Percentiles rank a stretch among this genome's conserved stretches.
These are phyloP conservation scores for Therioaphis trifolii DNA, from an alignment of 2,888 invertebrate genomes.

Conservation along the genomic window DNA sequence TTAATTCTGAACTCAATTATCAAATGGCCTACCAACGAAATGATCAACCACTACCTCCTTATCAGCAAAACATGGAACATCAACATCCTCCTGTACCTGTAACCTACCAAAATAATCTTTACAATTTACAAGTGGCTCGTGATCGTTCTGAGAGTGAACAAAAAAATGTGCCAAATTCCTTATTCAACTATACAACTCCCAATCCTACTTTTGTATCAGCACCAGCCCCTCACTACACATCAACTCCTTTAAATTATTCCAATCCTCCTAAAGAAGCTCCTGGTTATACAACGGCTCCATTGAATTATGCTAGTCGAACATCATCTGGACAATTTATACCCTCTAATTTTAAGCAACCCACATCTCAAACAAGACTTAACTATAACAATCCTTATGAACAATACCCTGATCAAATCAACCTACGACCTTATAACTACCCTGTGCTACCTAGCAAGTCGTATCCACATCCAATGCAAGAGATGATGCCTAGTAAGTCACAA, in stretches of 20 bases:
- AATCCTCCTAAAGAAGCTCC: constrained; percentile 47
- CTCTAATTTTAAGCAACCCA: constrained; percentile 48
- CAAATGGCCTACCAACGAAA: constrained; percentile 46
- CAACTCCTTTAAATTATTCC: constrained; percentile 62
- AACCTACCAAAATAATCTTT: constrained; percentile 58
- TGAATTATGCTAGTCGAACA: constrained; percentile 47
- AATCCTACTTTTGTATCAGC: constrained; percentile 52
- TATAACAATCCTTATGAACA: constrained; percentile 59
- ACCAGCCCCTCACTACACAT: constrained; percentile 56
- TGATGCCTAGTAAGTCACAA: constrained; percentile 43
- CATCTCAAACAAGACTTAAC: constrained; percentile 53
- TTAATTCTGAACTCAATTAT: constrained; percentile 47
- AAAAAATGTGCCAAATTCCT: constrained; percentile 50
- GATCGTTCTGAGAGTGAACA: constrained; percentile 44
- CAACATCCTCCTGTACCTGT: constrained; percentile 64
- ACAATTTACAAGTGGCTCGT: constrained; percentile 55
- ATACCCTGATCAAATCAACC: constrained; percentile 58
- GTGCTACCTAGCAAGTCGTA: constrained; percentile 37
- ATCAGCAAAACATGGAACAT: constrained; percentile 63
- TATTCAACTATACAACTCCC: constrained; percentile 38
- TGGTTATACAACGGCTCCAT: constrained; percentile 51
- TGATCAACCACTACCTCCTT: constrained; percentile 62
- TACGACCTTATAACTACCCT: constrained; percentile 50
- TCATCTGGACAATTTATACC: constrained; percentile 47
- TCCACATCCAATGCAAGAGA: constrained; percentile 53